phyloP scores from a whole-genome alignment of 2,888 invertebrate species.

The Coelogynopora nodosa region DNA sequence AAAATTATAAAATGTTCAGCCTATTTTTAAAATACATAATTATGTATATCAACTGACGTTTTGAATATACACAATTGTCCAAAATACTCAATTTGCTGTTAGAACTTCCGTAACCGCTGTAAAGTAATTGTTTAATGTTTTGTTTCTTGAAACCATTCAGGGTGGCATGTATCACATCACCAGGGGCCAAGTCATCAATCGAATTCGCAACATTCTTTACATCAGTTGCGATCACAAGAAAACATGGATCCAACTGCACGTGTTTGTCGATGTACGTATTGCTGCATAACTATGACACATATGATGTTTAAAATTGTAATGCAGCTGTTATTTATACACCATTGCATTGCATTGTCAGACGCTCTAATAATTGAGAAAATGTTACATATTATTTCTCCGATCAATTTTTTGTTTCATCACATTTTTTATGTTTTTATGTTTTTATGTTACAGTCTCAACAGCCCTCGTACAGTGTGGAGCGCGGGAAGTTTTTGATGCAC shows the following conservation, averaged over 20 bases:
- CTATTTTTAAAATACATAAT: too few species aligned
- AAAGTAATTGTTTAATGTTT: not conserved
- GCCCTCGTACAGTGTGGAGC: conserved; percentile 40
- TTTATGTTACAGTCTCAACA: not conserved
- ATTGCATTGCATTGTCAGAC: too few species aligned
- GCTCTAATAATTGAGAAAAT: too few species aligned
- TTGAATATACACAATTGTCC: too few species aligned
- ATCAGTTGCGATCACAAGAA: conserved; percentile 44
- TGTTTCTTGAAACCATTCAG: conserved; percentile 34
- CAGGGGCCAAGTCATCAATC: conserved; percentile 42
- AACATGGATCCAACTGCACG: conserved; percentile 45
- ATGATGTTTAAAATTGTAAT: not conserved
- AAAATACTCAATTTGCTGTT: too few species aligned
- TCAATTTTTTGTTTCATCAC: too few species aligned
- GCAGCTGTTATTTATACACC: not conserved
- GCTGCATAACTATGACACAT: not conserved
- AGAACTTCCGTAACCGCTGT: too few species aligned
- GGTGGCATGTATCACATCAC: conserved; percentile 47
- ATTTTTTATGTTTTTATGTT: too few species aligned
- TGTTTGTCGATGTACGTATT: conserved; percentile 46
- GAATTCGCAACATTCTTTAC: conserved; percentile 46
- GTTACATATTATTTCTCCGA: too few species aligned
- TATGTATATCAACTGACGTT: too few species aligned
- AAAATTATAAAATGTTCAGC: not conserved
- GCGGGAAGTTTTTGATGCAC: conserved; percentile 47